Base-by-base conservation (phyloP, 2,888 invertebrate genomes). In the Xanthia togata region DNA sequence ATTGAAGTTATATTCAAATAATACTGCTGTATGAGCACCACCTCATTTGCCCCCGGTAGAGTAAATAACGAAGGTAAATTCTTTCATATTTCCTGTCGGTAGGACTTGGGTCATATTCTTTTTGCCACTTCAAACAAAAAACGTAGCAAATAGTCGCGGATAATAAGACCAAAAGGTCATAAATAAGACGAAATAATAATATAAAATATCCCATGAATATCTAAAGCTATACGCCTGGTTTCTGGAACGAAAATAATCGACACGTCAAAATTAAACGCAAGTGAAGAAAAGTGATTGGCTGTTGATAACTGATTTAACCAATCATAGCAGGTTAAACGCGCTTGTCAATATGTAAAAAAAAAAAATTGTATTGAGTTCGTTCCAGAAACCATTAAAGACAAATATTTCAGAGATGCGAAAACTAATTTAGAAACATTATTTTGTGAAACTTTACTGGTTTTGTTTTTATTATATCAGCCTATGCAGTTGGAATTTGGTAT, bases 401-500 rank as follows among this genome's bases (percentile, higher is more conserved):
- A 59, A 59, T 31, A 20, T 60, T 60, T 31, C 8, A 1, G 31
- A 31, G 31, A 20, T 50, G 4, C 35, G 20, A 35, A 60, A 31
- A 20, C 20, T 31, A 31, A 41, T 17, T 9, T 38, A 11, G 17
- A 68, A 55, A 6, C 9, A 67, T 35, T 17, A 50, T 50, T 44
- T 60, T 67, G 17, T 35, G 6, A n/a, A 26, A 35, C 2, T 26
- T 31, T 12, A 41, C 2, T 67, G 20, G 2, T 44, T 55, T 74
- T 23, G 8, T 76, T 79, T 82, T 82, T 81, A 75, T 81, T 85
- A 64, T 76, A 59, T 86, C 86, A 93, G 93, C 86, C 91, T 1
- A 87, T 89, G 88, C 92, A 92, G 84, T 89, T 93, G 95, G 96
- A 95, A 80, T 93, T 93, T 85, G 92, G 93, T 87, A 92, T 93